phyloP scores from a whole-genome alignment of 2,888 invertebrate genomes.

The Ashinkailepas kermadecensis region DNA sequence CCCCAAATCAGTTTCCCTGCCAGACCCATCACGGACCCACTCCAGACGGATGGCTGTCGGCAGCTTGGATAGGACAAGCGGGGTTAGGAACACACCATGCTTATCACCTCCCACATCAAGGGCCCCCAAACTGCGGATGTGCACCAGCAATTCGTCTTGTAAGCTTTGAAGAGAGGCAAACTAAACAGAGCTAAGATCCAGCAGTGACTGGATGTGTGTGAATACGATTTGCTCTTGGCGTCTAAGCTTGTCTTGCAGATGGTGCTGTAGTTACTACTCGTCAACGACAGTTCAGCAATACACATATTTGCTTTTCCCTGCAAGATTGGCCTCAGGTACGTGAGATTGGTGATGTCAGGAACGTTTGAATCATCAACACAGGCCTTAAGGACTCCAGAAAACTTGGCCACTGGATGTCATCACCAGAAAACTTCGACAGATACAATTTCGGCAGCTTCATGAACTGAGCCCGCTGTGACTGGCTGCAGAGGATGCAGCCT shows the following conservation, averaged over 20 bases:
- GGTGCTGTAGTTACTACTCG: not conserved
- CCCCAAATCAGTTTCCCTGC: not conserved
- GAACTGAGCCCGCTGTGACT: too few species aligned
- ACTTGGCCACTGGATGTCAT: not conserved
- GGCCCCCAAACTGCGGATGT: not conserved
- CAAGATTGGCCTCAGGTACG: not conserved
- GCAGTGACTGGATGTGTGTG: not conserved
- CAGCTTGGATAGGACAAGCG: not conserved
- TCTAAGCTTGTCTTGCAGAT: not conserved
- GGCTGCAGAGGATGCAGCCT: too few species aligned
- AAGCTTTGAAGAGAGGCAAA: not conserved
- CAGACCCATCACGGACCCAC: not conserved
- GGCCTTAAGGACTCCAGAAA: not conserved
- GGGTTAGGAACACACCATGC: not conserved
- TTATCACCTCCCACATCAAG: not conserved
- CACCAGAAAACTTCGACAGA: not conserved
- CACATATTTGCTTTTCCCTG: not conserved
- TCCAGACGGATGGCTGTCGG: not conserved
- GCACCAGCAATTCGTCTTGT: not conserved
- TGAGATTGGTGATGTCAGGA: not conserved
- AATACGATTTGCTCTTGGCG: not conserved
- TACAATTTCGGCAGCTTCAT: not conserved
- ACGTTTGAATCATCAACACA: not conserved
- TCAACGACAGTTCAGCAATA: not conserved
- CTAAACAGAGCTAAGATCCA: not conserved